Percentiles rank a stretch among this genome's conserved stretches.
phyloP scores from a whole-genome alignment of 2,888 invertebrate species.

The Pristionchus arcanus region DNA sequence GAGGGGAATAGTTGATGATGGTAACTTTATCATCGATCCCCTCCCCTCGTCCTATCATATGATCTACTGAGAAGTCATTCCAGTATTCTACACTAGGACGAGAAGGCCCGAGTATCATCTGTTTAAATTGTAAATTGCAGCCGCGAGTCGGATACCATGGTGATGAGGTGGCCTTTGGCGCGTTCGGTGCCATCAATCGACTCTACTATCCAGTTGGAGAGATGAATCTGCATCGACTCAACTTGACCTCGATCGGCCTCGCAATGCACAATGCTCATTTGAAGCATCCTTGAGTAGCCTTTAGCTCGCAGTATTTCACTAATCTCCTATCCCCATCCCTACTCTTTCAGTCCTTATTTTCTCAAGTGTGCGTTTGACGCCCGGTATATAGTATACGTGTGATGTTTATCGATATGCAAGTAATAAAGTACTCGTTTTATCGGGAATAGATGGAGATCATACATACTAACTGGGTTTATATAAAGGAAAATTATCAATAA shows the following conservation, averaged over 20 bases:
- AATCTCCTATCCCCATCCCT: neutral
- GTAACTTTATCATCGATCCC: too few relatives aligned
- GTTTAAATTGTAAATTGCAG: neutral
- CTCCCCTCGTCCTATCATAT: too few relatives aligned
- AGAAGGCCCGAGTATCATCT: too few relatives aligned
- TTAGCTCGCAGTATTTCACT: neutral
- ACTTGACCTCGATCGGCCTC: neutral
- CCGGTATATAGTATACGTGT: slow-evolving; percentile 3
- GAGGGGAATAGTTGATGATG: too few relatives aligned
- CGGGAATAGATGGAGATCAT: neutral
- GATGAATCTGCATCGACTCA: slow-evolving; percentile 1
- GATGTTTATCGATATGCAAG: slow-evolving; percentile 11
- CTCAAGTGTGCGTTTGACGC: neutral
- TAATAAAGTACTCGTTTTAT: slow-evolving; percentile 41
- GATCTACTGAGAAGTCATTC: too few relatives aligned
- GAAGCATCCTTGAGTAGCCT: neutral
- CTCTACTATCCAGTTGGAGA: slow-evolving; percentile 51
- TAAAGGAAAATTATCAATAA: neutral
- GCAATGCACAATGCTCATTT: slow-evolving; percentile 10
- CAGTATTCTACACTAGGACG: too few relatives aligned
- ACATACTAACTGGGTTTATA: neutral
- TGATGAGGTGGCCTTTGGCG: slow-evolving; percentile 25
- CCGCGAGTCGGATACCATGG: slow-evolving; percentile 43
- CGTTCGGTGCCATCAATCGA: slow-evolving; percentile 49
- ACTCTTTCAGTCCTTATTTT: neutral